Base-by-base conservation (phyloP, 2,888 invertebrate genomes). In the Leucophenga maculata region DNA sequence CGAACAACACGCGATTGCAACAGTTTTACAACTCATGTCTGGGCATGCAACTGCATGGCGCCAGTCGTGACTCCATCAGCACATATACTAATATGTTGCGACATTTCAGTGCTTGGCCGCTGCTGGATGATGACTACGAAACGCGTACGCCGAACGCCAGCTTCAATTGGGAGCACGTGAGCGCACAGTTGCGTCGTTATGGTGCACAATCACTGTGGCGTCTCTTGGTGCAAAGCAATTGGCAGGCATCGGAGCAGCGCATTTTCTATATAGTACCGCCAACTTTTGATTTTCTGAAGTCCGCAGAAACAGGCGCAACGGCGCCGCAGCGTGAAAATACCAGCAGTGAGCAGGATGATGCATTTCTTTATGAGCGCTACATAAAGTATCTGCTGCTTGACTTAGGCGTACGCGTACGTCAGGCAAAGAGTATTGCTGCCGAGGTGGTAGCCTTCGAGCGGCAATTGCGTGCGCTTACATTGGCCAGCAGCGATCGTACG, bases 371-470 rank as follows among this genome's bases (percentile, higher is more conserved):
- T 60, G 72, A 82, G 50, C 80, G 84, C 0, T 86, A 88, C 9
- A 72, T 87, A 0, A 87, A 87, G 55, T 71, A 82, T 14, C 59
- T 88, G 22, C 76, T 87, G 60, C 64, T 88, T 52, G 85, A 82
- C 39, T 65, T 87, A 72, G 82, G 84, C 0, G 69, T 86, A 9
- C 77, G 82, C 0, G 85, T 86, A 22, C 78, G 87, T 0, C 74
- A 72, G 0, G 86, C 86, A 0, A 79, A 74, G 1, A n/a, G 65
- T 0, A 71, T 85, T 64, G 86, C 86, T 44, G 71, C 72, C 3
- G 78, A 81, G 31, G 71, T 87, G 48, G 79, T 87, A 0, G 67
- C 68, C 2, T 86, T 86, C 50, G 86, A 86, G 73, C 71, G 71
- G 26, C 74, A 77, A 14, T 55, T 87, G 26, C 72, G 78, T 1